These are phyloP conservation scores for Apamea monoglypha DNA, from an alignment of 2,888 invertebrate species.

Conservation along the genomic window DNA sequence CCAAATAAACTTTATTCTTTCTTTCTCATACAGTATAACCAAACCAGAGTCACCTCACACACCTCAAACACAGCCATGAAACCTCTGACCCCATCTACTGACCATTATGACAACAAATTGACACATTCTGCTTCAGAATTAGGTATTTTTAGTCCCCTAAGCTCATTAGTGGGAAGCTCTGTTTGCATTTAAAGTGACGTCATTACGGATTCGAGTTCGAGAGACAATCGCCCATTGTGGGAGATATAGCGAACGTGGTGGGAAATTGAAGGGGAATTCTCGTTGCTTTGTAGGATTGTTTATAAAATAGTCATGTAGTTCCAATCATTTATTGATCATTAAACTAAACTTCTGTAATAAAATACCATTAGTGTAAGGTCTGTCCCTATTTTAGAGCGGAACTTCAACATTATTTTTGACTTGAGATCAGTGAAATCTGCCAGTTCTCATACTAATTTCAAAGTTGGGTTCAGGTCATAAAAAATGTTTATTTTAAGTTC, in stretches of 20 bases:
- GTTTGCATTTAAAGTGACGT: constrained; percentile 61
- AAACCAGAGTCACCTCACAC: constrained; percentile 3
- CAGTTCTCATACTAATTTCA: not conserved
- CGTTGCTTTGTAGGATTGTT: not conserved
- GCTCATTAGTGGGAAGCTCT: constrained; percentile 54
- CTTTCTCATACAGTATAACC: not conserved
- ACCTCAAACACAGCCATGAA: constrained; percentile 25
- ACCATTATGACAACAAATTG: constrained; percentile 48
- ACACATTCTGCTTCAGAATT: constrained; percentile 45
- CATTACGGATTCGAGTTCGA: constrained; percentile 53
- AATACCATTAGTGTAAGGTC: not conserved
- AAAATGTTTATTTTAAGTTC: not conserved
- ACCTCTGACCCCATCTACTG: constrained; percentile 36
- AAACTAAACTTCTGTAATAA: not conserved
- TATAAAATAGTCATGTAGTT: not conserved
- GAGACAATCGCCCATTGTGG: constrained; percentile 56
- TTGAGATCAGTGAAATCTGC: not conserved
- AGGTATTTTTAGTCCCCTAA: constrained; percentile 45
- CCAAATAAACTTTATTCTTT: not conserved
- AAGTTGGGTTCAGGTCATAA: not conserved
- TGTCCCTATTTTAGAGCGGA: not conserved
- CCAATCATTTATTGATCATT: not conserved
- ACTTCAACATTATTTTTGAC: not conserved
- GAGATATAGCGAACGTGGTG: constrained; percentile 6
- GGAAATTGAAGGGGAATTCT: not conserved